Evolutionary conservation across 1,140 invertebrate species (phyloP), one percentile per base, ranked within the genome.

Genomic region (Glossosoma conforme): DNA sequence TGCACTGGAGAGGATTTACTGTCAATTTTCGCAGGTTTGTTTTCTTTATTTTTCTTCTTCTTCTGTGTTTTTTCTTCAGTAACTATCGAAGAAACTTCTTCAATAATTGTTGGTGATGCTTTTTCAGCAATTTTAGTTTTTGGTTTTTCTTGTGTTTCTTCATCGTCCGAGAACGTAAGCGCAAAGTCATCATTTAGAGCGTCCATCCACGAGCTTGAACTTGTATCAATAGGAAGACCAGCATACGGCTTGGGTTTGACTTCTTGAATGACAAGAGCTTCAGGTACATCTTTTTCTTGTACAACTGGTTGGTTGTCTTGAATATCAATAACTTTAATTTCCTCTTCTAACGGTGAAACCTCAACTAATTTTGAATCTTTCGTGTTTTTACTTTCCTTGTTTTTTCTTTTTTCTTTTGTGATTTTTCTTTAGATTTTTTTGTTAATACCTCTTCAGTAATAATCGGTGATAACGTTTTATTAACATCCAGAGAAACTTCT

Each of bases 101-200:
- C n/a, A n/a, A n/a, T n/a, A n/a, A n/a, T n/a, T n/a, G n/a, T n/a
- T n/a, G n/a, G n/a, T n/a, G n/a, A n/a, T n/a, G n/a, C n/a, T n/a
- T n/a, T n/a, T n/a, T n/a, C n/a, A n/a, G n/a, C n/a, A n/a, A n/a
- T n/a, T n/a, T n/a, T n/a, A n/a, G n/a, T n/a, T n/a, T n/a, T n/a
- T n/a, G n/a, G n/a, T n/a, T n/a, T n/a, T n/a, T n/a, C n/a, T n/a
- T n/a, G n/a, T n/a, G n/a, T n/a, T n/a, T 44, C 59, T 54, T 68
- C 63, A 8, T 72, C 68, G 32, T 70, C 66, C 11, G 66, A 66
- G 28, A 76, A n/a, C n/a, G n/a, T n/a, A 70, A 8, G 61, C 58
- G 53, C 17, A 46, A 78, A 72, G 37, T 74, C 67, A 55, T 77
- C 71, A 54, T 80, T 76, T 35, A 79, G 50, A 42, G 75, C 66